phyloP scores from a whole-genome alignment of 2,888 invertebrate species.

The Ellobium chinense region DNA sequence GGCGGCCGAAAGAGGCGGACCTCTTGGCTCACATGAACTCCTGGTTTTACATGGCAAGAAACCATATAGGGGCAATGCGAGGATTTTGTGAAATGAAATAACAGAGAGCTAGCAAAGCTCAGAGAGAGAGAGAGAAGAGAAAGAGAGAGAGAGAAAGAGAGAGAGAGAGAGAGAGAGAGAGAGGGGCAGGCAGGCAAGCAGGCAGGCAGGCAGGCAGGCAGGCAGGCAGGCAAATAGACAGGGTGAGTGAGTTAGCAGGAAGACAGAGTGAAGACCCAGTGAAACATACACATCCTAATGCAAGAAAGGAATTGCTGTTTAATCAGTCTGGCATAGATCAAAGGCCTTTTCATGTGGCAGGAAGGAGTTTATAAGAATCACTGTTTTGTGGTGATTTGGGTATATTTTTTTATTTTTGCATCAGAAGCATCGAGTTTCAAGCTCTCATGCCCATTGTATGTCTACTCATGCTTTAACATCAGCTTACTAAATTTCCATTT shows the following conservation, averaged over 20 bases:
- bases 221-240: background rate
- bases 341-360: no score
- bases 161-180: background rate
- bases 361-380: no score
- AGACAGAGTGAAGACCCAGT: background rate
- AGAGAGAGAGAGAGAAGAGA: background rate
- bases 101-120: background rate
- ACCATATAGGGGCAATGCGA: background rate
- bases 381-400: no score
- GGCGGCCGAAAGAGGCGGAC: background rate
- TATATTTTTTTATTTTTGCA: no score
- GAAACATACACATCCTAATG: no score
- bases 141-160: background rate
- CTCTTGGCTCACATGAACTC: background rate
- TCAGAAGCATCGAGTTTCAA: no score
- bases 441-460: no score
- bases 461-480: no score
- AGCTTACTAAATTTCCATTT: no score
- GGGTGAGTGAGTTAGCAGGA: background rate
- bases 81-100: background rate
- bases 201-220: background rate
- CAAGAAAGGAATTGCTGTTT: no score
- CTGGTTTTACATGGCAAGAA: background rate
- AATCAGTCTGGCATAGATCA: no score
- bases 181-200: background rate